Conservation (phyloP, 2,888 invertebrate species). For the Dugesia japonica region DNA sequence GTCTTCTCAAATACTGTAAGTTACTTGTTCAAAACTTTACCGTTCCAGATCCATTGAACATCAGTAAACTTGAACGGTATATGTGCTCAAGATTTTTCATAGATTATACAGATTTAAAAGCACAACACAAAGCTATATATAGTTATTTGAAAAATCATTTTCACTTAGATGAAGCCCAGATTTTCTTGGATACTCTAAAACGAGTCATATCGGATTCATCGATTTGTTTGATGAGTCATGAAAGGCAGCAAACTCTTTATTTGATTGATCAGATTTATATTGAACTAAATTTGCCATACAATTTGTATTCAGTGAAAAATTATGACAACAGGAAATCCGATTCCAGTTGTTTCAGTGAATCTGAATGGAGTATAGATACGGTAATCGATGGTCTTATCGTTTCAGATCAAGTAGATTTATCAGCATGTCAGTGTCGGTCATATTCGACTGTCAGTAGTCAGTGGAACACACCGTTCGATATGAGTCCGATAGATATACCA, state of each 20-base stretch:
- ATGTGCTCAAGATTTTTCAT: constrained; percentile 99
- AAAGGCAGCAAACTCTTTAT: constrained; percentile 78
- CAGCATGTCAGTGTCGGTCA: background rate
- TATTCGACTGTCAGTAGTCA: background rate
- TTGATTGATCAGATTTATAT: constrained; percentile 68
- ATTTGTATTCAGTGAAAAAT: background rate
- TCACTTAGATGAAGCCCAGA: constrained; percentile 64
- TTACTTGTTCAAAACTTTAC: constrained; percentile 80
- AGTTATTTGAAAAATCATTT: constrained; percentile 94
- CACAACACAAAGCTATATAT: constrained; percentile 83
- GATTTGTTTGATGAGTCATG: constrained; percentile 96
- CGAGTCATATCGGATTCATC: constrained; percentile 91
- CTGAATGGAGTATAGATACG: background rate
- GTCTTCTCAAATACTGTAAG: constrained; percentile 92
- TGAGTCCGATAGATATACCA: background rate
- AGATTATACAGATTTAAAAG: constrained; percentile 84
- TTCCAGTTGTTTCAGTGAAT: background rate
- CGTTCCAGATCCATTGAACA: constrained; percentile 64
- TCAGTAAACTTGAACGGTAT: constrained; percentile 83
- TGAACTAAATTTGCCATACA: background rate
- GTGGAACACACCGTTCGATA: background rate
- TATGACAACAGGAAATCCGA: background rate
- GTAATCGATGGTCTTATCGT: background rate
- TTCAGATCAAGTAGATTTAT: background rate
- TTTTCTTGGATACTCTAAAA: constrained; percentile 85